Percentiles rank a stretch among this genome's conserved stretches.
Evolutionary conservation across 1,140 invertebrate species (phyloP).

Genomic region (Leptoteleia sp.): DNA sequence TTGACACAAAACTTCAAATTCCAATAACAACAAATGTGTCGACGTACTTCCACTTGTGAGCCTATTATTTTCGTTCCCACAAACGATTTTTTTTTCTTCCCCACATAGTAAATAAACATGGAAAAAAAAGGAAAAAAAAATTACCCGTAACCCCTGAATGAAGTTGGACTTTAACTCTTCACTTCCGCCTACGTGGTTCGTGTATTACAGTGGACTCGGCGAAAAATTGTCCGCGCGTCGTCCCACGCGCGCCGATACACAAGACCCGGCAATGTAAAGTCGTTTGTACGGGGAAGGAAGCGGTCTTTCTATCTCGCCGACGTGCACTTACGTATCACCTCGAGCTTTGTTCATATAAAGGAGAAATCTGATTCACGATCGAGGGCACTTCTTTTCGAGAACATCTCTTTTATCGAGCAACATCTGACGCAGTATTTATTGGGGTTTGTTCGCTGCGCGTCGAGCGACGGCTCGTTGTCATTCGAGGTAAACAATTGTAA

Average conservation of each 20-base stretch:
- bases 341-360: slow-evolving; percentile 52
- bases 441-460: slow-evolving; percentile 34
- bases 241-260: slow-evolving; percentile 69
- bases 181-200: slow-evolving; percentile 63
- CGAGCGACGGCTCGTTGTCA: slow-evolving; percentile 20
- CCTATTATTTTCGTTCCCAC: no score
- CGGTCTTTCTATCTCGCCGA: slow-evolving; percentile 69
- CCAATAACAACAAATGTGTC: no score
- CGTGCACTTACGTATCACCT: slow-evolving; percentile 58
- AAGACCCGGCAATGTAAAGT: slow-evolving; percentile 64
- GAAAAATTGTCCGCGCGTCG: slow-evolving; percentile 62
- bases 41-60: no score
- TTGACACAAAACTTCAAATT: no score
- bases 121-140: not conserved
- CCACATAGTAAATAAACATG: not conserved
- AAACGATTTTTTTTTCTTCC: no score
- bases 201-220: slow-evolving; percentile 46
- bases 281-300: slow-evolving; percentile 68
- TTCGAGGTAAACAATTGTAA: slow-evolving; percentile 46
- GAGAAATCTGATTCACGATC: slow-evolving; percentile 58
- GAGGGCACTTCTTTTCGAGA: slow-evolving; percentile 38
- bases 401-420: slow-evolving; percentile 60
- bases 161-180: slow-evolving; percentile 9
- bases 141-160: not conserved
- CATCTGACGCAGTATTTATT: slow-evolving; percentile 59